Evolutionary conservation across 2,888 invertebrate genomes (phyloP).

Genomic region (Lathronympha strigana): DNA sequence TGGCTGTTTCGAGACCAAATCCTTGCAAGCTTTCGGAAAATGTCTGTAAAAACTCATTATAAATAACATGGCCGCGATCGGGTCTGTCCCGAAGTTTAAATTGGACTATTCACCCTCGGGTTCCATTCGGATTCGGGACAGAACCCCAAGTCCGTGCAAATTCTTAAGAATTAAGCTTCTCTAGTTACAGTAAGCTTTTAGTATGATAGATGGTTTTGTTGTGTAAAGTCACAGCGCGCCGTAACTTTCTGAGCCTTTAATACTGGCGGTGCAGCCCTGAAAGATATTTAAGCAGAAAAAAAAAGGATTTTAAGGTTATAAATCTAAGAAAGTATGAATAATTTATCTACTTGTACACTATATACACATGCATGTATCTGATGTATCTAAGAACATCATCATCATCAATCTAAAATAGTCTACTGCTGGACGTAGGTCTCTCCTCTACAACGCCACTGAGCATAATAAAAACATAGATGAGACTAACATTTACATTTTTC

Average conservation of each 20-base stretch:
- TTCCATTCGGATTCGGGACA: too few relatives aligned
- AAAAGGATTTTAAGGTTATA: not conserved
- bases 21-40: not conserved
- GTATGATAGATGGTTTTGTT: not conserved
- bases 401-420: too few relatives aligned
- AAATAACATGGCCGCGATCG: constrained; percentile 77
- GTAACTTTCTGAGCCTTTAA: not conserved
- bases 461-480: too few relatives aligned
- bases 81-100: constrained; percentile 74
- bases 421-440: too few relatives aligned
- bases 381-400: too few relatives aligned
- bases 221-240: not conserved
- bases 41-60: constrained; percentile 69
- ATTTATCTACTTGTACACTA: too few relatives aligned
- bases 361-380: too few relatives aligned
- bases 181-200: not conserved
- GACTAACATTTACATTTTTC: too few relatives aligned
- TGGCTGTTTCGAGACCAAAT: not conserved
- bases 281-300: not conserved
- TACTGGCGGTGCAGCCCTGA: too few relatives aligned
- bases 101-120: constrained; percentile 74
- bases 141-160: constrained; percentile 21
- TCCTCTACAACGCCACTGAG: too few relatives aligned
- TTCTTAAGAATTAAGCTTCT: constrained; percentile 11
- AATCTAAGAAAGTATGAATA: too few relatives aligned